Percentiles rank a stretch among this genome's conserved stretches.
Evolutionary conservation across 1,140 invertebrate genomes (phyloP).

Genomic region (Psilanteris sp.): DNA sequence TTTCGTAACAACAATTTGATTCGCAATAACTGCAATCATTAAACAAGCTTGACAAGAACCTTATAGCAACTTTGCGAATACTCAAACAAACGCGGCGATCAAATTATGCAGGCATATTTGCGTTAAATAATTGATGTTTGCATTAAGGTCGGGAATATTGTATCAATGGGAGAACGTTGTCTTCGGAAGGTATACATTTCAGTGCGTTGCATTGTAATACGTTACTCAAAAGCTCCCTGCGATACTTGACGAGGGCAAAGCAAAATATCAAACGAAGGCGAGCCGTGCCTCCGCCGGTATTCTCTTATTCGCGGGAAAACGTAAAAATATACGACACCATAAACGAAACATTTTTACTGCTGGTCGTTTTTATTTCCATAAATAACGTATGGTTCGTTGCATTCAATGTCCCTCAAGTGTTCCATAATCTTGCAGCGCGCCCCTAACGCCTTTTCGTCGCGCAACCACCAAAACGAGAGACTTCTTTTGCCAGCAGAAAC

Average conservation of each 20-base stretch:
- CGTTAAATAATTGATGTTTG: slow-evolving; percentile 52
- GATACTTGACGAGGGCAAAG: slow-evolving; percentile 50
- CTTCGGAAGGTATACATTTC: slow-evolving; percentile 50
- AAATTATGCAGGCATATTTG: slow-evolving; percentile 40
- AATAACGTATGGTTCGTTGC: slow-evolving; percentile 42
- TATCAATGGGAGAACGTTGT: slow-evolving; percentile 52
- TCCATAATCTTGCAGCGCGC: slow-evolving; percentile 49
- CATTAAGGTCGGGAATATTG: slow-evolving; percentile 47
- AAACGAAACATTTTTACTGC: slow-evolving; percentile 58
- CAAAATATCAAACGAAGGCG: slow-evolving; percentile 55
- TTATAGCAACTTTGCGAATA: no score
- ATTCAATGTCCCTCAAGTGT: slow-evolving; percentile 33
- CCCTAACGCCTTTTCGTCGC: slow-evolving; percentile 36
- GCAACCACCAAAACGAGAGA: slow-evolving; percentile 42
- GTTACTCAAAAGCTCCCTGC: slow-evolving; percentile 45
- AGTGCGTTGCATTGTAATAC: slow-evolving; percentile 50
- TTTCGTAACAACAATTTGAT: no score
- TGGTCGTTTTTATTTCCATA: slow-evolving; percentile 59
- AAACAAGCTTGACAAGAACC: no score
- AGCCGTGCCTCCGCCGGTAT: slow-evolving; percentile 43
- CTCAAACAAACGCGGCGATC: slow-evolving; percentile 5
- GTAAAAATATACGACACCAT: slow-evolving; percentile 59
- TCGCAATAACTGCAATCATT: no score
- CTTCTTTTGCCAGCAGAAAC: no score
- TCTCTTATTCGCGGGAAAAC: slow-evolving; percentile 47